Percentiles rank a stretch among this genome's conserved stretches.
These are phyloP conservation scores for Isichthys henryi DNA, from an alignment of 2,113 vertebrate species.

Conservation along the genomic window DNA sequence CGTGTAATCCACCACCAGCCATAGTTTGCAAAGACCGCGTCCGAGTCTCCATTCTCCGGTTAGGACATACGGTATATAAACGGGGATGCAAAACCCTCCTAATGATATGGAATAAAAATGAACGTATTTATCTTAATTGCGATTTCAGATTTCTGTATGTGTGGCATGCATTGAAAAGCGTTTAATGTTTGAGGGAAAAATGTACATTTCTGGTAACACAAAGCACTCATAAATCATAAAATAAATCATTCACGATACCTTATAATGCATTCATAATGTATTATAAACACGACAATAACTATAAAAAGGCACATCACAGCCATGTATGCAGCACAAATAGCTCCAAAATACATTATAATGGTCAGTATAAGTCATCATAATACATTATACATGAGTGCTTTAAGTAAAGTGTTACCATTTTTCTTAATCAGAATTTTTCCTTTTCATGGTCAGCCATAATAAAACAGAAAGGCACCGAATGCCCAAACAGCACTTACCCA, in stretches of 20 bases:
- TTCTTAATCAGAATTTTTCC: background rate
- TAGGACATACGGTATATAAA: slow-evolving; percentile 64
- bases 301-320: background rate
- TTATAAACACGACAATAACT: background rate
- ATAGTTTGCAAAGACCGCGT: slow-evolving; percentile 57
- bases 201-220: background rate
- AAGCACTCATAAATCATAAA: background rate
- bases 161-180: background rate
- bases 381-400: background rate
- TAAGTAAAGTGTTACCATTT: background rate
- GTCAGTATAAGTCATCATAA: background rate
- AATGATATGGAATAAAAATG: slow-evolving; percentile 19
- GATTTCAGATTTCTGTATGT: background rate
- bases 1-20: slow-evolving; percentile 63
- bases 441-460: background rate
- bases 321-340: background rate
- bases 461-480: background rate
- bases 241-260: background rate
- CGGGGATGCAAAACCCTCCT: slow-evolving; percentile 67
- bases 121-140: background rate
- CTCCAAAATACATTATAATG: background rate
- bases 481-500: slow-evolving; percentile 53
- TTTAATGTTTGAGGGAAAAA: background rate
- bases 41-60: slow-evolving; percentile 59
- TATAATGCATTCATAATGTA: background rate